A percentile compares a stretch with the other conserved stretches of the same genome.
phyloP scores from a whole-genome alignment of 2,797 vertebrate species.

The Lepus townsendii region DNA sequence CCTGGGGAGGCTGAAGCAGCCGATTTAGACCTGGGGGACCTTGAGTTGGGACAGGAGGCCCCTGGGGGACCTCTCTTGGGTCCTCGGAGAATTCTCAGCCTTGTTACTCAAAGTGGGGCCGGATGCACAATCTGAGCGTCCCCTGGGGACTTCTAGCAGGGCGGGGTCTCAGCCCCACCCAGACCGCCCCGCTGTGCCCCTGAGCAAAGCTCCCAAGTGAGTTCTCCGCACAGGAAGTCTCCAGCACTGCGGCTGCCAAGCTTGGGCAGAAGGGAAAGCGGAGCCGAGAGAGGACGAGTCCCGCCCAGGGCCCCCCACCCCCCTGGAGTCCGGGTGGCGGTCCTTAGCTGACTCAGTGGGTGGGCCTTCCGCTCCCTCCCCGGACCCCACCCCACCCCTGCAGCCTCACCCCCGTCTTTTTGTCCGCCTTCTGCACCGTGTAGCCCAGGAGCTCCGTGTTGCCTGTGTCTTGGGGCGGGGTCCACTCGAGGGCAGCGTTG shows the following conservation, averaged over 20 bases:
- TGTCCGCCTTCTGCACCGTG: conserved; percentile 96
- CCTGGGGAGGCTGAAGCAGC: not conserved
- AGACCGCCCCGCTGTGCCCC: not conserved
- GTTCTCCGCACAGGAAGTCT: not conserved
- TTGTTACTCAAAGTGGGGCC: not conserved
- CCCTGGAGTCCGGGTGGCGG: not conserved
- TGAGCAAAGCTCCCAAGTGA: not conserved
- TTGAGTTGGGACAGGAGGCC: not conserved
- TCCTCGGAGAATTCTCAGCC: not conserved
- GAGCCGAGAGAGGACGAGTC: not conserved
- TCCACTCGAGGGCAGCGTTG: conserved; percentile 96
- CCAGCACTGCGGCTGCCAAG: not conserved
- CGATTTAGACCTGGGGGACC: not conserved
- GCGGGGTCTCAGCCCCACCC: not conserved
- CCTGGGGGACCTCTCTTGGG: not conserved
- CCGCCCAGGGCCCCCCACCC: fast-evolving
- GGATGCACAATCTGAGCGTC: not conserved
- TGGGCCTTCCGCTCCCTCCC: not conserved
- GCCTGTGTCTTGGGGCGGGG: conserved; percentile 92
- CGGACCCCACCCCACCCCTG: fast-evolving
- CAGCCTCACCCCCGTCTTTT: conserved; percentile 93
- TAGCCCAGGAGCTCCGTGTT: conserved; percentile 97
- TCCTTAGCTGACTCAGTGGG: not conserved
- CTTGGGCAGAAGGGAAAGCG: not conserved
- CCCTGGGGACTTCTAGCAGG: not conserved